Evolutionary conservation across 2,888 invertebrate genomes (phyloP), one percentile per base, ranked within the genome.

Genomic region (Bombylius discolor): DNA sequence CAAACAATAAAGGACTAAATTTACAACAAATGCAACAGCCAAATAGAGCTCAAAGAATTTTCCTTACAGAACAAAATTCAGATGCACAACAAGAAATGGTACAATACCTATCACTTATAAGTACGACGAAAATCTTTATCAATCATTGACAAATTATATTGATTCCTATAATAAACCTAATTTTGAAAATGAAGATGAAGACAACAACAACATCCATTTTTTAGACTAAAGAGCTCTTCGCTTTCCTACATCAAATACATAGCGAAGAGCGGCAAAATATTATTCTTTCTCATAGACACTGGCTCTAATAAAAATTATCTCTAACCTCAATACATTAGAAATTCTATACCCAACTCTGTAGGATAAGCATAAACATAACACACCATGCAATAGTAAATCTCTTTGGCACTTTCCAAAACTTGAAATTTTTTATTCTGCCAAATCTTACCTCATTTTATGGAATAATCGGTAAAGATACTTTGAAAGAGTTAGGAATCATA

Each of bases 141-240:
- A 53, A 14, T 34, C 12, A 47, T 31, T 36, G 14, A 31, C 45
- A 5, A 14, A 34, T 23, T 39, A 47, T 33, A 48, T 48, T 48
- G 48, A 33, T 48, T 33, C 12, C 23, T 23, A 31, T 13, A 48
- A 48, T 13, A 31, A 48, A 11, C 31, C 14, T 39, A 8, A 50
- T 34, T 36, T 14, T 11, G 49, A 49, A 49, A n/a, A 32, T 36
- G 11, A 14, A 42, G 23, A 7, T 12, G 23, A 14, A n/a, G 39
- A 51, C 23, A 12, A 39, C 11, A 39, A 51, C 23, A 12, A 39
- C 11, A 39, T 51, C 4, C 6, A 51, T 51, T 51, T 44, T 51
- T 51, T 51, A 51, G 44, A 44, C 23, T 51, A 32, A 47, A 34
- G 34, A 50, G n/a, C 47, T 50, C 54, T 48, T 55, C 54, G 46